A percentile compares a stretch with the other conserved stretches of the same genome.
Conservation (phyloP, 2,888 invertebrate species). For the Rhamphomyia laevipes region DNA sequence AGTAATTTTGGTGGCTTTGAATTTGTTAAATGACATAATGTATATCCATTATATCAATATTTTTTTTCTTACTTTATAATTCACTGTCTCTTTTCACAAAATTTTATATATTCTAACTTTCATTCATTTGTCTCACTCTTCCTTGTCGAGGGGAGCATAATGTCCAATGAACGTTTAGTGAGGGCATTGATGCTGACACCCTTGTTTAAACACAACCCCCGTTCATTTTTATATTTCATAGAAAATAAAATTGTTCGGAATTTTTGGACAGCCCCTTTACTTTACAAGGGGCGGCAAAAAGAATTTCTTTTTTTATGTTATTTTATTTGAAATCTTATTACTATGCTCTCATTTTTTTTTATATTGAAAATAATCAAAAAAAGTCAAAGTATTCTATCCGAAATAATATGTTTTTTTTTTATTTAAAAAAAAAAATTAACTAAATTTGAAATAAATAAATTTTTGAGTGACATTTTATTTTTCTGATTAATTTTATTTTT, state of each 20-base stretch:
- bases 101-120: too few species aligned
- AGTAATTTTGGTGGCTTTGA: too few species aligned
- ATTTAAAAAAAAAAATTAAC: background rate
- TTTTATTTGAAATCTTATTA: too few species aligned
- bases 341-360: too few species aligned
- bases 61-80: too few species aligned
- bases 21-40: too few species aligned
- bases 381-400: too few species aligned
- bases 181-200: conserved; percentile 78
- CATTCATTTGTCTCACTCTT: conserved; percentile 30
- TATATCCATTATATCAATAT: too few species aligned
- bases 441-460: background rate
- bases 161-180: conserved; percentile 77
- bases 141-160: conserved; percentile 84
- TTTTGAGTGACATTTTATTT: background rate
- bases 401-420: too few species aligned
- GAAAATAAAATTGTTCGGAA: conserved; percentile 52
- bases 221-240: conserved; percentile 22
- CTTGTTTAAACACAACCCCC: conserved; percentile 25
- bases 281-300: conserved; percentile 37
- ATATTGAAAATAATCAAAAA: too few species aligned
- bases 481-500: background rate
- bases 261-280: conserved; percentile 68
- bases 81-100: too few species aligned
- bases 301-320: too few species aligned